Percentiles rank a stretch among this genome's conserved stretches.
Conservation (phyloP, 2,888 invertebrate genomes). For the Panopea generosa region DNA sequence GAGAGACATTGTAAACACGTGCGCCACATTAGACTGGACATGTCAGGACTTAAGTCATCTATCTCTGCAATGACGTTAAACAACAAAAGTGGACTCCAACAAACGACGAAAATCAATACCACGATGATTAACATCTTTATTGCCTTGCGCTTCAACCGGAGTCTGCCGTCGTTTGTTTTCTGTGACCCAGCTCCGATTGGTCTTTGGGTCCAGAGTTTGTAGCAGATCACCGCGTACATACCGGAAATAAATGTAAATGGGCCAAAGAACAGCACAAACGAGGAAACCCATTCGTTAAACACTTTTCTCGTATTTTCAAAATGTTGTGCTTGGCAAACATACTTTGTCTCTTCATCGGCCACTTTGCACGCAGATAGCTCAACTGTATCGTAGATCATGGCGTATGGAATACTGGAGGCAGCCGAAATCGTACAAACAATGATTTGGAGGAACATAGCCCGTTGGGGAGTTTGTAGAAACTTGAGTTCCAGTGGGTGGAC, state of each 20-base stretch:
- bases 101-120: conserved; percentile 69
- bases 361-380: conserved; percentile 43
- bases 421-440: conserved; percentile 69
- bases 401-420: conserved; percentile 65
- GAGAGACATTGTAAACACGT: conserved; percentile 70
- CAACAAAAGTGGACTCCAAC: conserved; percentile 71
- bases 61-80: conserved; percentile 65
- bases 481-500: conserved; percentile 72
- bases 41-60: conserved; percentile 36
- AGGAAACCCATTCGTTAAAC: conserved; percentile 64
- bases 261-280: conserved; percentile 63
- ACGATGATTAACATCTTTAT: conserved; percentile 76
- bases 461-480: conserved; percentile 60
- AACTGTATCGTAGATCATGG: conserved; percentile 58
- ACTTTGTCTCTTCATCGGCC: conserved; percentile 29
- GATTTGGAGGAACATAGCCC: conserved; percentile 58
- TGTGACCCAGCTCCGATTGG: conserved; percentile 50
- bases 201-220: conserved; percentile 70
- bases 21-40: conserved; percentile 39
- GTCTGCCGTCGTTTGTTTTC: conserved; percentile 52
- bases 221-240: conserved; percentile 71
- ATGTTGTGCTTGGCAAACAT: conserved; percentile 46
- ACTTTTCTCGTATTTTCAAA: conserved; percentile 12
- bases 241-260: conserved; percentile 68
- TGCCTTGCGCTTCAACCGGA: conserved; percentile 69